Evolutionary conservation across 2,888 invertebrate species (phyloP).

Genomic region (Rhynchonema sp.): DNA sequence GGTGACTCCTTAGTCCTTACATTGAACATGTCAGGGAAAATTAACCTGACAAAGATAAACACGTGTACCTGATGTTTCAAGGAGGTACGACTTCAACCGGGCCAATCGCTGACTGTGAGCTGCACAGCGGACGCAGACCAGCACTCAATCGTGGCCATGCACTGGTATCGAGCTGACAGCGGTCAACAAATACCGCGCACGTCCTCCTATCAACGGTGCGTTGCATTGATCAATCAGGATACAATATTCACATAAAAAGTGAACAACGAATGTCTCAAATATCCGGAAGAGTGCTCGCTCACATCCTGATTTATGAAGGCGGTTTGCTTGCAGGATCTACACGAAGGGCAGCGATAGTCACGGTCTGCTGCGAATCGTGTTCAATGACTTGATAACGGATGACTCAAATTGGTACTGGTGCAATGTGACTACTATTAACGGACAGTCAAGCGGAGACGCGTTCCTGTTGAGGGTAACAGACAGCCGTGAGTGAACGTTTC

Average conservation of each 20-base stretch:
- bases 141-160: neutral
- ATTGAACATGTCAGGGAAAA: too few relatives aligned
- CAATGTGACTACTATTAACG: neutral
- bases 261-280: too few relatives aligned
- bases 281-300: too few relatives aligned
- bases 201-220: neutral
- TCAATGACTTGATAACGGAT: neutral
- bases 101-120: neutral
- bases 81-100: neutral
- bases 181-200: neutral
- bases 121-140: neutral
- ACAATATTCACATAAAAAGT: neutral
- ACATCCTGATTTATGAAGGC: too few relatives aligned
- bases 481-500: neutral
- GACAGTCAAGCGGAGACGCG: neutral
- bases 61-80: too few relatives aligned
- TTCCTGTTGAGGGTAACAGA: neutral
- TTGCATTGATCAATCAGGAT: neutral
- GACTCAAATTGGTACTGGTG: neutral
- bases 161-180: neutral
- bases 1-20: too few relatives aligned
- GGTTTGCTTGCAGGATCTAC: neutral
- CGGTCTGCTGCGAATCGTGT: neutral
- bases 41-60: too few relatives aligned
- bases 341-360: neutral